Percentiles rank a stretch among this genome's conserved stretches.
Conservation (phyloP, 2,888 invertebrate genomes). For the Drosophila picticornis region DNA sequence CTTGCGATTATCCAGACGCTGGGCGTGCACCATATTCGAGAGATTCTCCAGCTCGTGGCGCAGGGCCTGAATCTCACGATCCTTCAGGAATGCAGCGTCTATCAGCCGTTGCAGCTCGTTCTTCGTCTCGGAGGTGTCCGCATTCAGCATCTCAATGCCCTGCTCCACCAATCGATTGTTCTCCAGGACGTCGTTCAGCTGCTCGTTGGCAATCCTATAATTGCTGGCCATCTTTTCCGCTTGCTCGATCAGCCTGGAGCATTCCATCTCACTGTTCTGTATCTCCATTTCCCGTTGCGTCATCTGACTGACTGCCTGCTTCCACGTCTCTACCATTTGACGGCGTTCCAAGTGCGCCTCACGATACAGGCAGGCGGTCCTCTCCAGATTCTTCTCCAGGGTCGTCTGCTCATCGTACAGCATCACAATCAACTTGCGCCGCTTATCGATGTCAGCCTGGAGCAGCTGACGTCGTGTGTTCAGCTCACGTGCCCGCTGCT, state of each 20-base stretch:
- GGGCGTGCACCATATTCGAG: conserved; percentile 76
- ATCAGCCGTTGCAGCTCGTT: conserved; percentile 82
- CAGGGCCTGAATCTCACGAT: conserved; percentile 83
- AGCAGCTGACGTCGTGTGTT: conserved; percentile 87
- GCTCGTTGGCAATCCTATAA: conserved; percentile 86
- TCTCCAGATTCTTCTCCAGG: conserved; percentile 87
- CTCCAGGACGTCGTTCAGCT: conserved; percentile 86
- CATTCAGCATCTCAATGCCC: conserved; percentile 84
- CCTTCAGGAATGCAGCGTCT: conserved; percentile 83
- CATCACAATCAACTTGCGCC: conserved; percentile 85
- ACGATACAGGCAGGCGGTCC: conserved; percentile 86
- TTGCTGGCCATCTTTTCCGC: conserved; percentile 83
- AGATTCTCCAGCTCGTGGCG: conserved; percentile 83
- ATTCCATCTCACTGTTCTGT: conserved; percentile 86
- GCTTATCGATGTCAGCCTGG: conserved; percentile 86
- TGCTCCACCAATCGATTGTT: conserved; percentile 86
- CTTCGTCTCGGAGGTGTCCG: conserved; percentile 81
- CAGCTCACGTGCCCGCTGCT: conserved; percentile 88
- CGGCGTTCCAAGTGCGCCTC: conserved; percentile 89
- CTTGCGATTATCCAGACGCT: conserved; percentile 82
- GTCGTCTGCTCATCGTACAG: conserved; percentile 86
- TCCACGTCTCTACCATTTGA: conserved; percentile 90
- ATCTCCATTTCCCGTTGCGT: conserved; percentile 90
- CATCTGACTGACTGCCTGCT: conserved; percentile 89
- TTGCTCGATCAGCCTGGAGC: conserved; percentile 66